Base-by-base conservation (phyloP, 2,797 vertebrate genomes). In the Xenentodon cancila region DNA sequence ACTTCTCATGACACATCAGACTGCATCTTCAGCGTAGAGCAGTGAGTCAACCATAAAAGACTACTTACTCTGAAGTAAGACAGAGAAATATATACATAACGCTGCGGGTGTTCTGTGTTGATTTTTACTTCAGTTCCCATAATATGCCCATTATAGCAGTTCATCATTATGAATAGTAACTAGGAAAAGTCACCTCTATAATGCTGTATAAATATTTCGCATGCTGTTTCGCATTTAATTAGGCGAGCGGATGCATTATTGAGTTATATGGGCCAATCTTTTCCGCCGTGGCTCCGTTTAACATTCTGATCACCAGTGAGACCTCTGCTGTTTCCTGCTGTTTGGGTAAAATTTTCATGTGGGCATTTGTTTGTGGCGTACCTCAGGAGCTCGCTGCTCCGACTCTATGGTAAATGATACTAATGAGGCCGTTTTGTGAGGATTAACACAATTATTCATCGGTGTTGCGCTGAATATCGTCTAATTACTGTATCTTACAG, bases 351-450 rank as follows among this genome's bases (percentile, higher is more conserved):
- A 21, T 59, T 54, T 59, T 74, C 47, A 62, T 45, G 66, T 68
- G 63, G 47, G 52, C 51, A 52, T 44, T 30, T 56, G 51, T 71
- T 68, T 86, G 58, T 67, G 66, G 57, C 1, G 53, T 66, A 50
- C 55, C 74, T 86, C 55, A 59, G 65, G 64, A 72, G 32, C 47
- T 16, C 12, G 59, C 65, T 22, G 40, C 64, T 53, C 34, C 72
- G 61, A 57, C 65, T 75, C 45, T 70, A 53, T 61, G 71, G 78
- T 65, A 82, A 50, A 75, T 65, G 54, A 73, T 73, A 62, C 58
- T 85, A 87, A 88, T 76, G 67, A 89, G 68, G 71, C 64, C 54
- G 59, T 84, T 40, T 79, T 84, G 77, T 67, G 45, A 71, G 69
- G 74, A 84, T 82, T 70, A 81, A 59, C 62, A 16, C 53, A 42